Conservation (phyloP, 1,140 invertebrate species). For the Portunus trituberculatus region DNA sequence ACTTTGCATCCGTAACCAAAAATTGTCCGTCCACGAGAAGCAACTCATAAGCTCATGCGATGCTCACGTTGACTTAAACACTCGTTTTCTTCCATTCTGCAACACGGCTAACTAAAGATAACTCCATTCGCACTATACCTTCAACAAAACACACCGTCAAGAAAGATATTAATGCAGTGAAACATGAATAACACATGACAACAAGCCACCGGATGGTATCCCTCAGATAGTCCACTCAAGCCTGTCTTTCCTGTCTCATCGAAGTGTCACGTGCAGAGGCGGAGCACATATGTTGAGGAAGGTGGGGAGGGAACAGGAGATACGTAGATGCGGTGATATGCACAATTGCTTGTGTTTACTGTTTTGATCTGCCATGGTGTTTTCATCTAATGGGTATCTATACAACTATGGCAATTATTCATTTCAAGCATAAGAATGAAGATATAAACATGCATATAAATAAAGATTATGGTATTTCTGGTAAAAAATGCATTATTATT, state of each 20-base stretch:
- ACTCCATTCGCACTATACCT: neutral
- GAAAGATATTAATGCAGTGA: neutral
- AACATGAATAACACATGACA: neutral
- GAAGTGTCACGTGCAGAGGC: neutral
- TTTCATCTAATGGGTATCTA: too few relatives aligned
- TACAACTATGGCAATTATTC: too few relatives aligned
- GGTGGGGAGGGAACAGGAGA: too few relatives aligned
- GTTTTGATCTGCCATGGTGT: too few relatives aligned
- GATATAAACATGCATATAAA: too few relatives aligned
- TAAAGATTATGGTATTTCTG: too few relatives aligned
- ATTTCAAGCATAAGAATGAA: too few relatives aligned
- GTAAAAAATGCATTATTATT: too few relatives aligned
- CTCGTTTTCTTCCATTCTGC: neutral
- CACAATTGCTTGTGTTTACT: too few relatives aligned
- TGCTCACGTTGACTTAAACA: neutral
- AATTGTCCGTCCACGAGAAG: neutral
- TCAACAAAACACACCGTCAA: neutral
- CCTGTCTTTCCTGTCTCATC: neutral
- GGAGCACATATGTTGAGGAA: too few relatives aligned
- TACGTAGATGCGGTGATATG: too few relatives aligned
- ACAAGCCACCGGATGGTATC: neutral
- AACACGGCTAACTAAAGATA: neutral
- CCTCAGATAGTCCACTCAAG: neutral
- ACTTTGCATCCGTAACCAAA: constrained; percentile 3
- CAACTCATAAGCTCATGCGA: neutral